phyloP scores from a whole-genome alignment of 2,888 invertebrate genomes.

The Polyommatus iphigenia region DNA sequence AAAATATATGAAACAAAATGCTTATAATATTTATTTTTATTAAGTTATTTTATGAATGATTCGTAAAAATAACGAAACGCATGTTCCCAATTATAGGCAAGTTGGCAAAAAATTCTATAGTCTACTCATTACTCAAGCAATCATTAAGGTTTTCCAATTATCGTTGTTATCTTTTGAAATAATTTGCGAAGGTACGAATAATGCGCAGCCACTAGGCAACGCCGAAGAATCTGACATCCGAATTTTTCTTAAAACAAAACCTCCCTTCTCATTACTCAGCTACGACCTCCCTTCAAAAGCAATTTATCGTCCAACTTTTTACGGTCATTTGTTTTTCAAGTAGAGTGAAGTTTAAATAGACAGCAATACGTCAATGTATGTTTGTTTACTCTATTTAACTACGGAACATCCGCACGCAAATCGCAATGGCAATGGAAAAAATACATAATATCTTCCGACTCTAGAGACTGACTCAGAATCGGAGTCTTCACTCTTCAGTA shows the following conservation, averaged over 20 bases:
- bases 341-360: slow-evolving; percentile 37
- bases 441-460: background rate
- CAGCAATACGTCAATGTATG: slow-evolving; percentile 17
- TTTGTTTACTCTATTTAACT: background rate
- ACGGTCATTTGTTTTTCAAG: slow-evolving; percentile 45
- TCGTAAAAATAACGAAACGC: background rate
- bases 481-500: no score
- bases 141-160: slow-evolving; percentile 35
- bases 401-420: background rate
- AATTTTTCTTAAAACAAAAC: slow-evolving; percentile 57
- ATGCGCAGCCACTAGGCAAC: slow-evolving; percentile 39
- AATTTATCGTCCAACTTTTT: slow-evolving; percentile 64
- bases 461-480: background rate
- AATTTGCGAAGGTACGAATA: slow-evolving; percentile 39
- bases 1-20: no score
- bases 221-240: slow-evolving; percentile 43
- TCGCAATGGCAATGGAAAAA: background rate
- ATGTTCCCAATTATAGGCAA: background rate
- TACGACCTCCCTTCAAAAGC: slow-evolving; percentile 54
- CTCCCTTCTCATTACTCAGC: slow-evolving; percentile 51
- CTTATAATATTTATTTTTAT: no score
- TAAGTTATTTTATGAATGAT: no score
- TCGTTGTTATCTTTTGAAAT: slow-evolving; percentile 40
- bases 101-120: background rate
- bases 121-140: background rate